Evolutionary conservation across 53 echinoderm and acorn worm species (phyloP).

Genomic region (Henricia sp.): DNA sequence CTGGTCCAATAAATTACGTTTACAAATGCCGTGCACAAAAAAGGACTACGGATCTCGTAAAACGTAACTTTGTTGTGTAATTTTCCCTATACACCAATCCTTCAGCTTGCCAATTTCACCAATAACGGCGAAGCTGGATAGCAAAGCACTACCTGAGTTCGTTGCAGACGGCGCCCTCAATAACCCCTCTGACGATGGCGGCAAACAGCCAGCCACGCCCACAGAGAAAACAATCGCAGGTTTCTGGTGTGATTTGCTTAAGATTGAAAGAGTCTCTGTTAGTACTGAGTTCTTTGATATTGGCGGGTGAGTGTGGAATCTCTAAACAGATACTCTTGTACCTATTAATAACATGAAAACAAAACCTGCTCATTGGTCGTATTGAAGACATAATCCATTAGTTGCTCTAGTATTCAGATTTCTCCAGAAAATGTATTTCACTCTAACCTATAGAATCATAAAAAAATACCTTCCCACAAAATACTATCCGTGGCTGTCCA

Average conservation of each 20-base stretch:
- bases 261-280: conserved; percentile 30
- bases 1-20: no score
- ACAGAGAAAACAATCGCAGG: conserved; percentile 35
- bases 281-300: conserved; percentile 71
- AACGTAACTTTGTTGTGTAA: not conserved
- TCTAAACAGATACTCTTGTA: no score
- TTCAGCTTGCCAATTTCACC: conserved; percentile 61
- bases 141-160: conserved; percentile 57
- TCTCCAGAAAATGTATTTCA: no score
- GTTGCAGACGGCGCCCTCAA: not conserved
- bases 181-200: not conserved
- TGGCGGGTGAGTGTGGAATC: conserved; percentile 51
- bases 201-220: conserved; percentile 41
- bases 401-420: no score
- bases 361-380: no score
- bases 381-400: no score
- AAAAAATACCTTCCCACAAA: no score
- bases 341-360: no score
- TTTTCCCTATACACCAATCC: no score
- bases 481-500: no score
- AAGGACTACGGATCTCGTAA: not conserved
- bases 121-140: conserved; percentile 65
- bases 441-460: no score
- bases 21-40: not conserved
- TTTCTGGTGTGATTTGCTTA: conserved; percentile 57